Evolutionary conservation across 2,888 invertebrate genomes (phyloP), one percentile per base, ranked within the genome.

Genomic region (Cotesia congregata): DNA sequence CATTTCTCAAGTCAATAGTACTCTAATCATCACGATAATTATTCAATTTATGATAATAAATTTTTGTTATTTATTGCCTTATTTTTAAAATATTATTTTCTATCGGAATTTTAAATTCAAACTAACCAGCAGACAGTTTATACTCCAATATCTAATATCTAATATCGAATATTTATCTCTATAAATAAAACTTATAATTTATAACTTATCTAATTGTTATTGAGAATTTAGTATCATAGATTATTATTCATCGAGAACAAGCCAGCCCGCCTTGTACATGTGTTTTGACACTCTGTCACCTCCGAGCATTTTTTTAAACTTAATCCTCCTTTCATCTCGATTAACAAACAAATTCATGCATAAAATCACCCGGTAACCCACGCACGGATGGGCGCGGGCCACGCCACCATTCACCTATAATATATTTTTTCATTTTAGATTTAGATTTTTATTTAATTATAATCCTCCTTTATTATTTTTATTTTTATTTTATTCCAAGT

Each of bases 161-260:
- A 30, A 30, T 30, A 30, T 30, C 30, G 30, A 30, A 30, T 30
- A 30, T 30, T 30, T 30, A 30, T 30, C 30, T 30, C 30, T 62
- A n/a, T 6, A 15, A 62, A 62, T 17, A 62, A 17, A 62, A 17
- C n/a, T n/a, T n/a, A 15, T 12, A 17, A 62, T 62, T 62, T 62
- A 17, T 1, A 62, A 62, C n/a, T 7, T 7, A 62, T 62, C 20
- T 30, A 65, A 30, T 12, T 65, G 38, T 30, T 65, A 17, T 12
- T 15, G n/a, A 70, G 69, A 67, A 78, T 76, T 60, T 61, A 50
- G 75, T 74, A 38, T 71, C 72, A 81, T 80, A 78, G 72, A 77
- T 81, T 80, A 77, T 81, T 80, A 81, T 81, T 80, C 80, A 81
- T 80, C 70, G 71, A 6, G 62, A 20, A 78, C 72, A 73, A 65